A percentile compares a stretch with the other conserved stretches of the same genome.
Conservation (phyloP, 2,797 vertebrate genomes). For the Danio kyathit region DNA sequence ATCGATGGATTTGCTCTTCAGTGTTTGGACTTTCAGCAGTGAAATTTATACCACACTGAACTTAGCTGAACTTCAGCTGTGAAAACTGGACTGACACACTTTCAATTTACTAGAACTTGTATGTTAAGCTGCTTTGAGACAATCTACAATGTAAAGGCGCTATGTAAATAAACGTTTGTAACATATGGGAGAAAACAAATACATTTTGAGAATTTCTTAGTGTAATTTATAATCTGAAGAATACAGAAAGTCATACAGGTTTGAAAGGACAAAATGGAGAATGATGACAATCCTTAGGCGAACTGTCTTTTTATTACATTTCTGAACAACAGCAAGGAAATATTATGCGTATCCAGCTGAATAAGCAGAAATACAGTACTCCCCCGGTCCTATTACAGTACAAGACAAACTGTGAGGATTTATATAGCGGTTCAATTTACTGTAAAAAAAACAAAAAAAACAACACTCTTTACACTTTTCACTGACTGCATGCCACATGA, state of each 20-base stretch:
- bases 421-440: conserved; percentile 1
- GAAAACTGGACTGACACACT: too few species aligned
- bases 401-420: conserved; percentile 29
- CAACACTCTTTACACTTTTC: neutral
- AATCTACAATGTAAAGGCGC: too few species aligned
- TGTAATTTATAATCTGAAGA: neutral
- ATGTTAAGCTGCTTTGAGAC: too few species aligned
- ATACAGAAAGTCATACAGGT: neutral
- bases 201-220: neutral
- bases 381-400: neutral
- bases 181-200: neutral
- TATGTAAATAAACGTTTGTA: too few species aligned
- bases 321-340: neutral
- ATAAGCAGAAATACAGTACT: neutral
- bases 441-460: neutral
- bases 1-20: too few species aligned
- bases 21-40: too few species aligned
- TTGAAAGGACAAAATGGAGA: neutral
- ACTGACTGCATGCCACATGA: conserved; percentile 33
- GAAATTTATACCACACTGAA: too few species aligned
- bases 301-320: neutral
- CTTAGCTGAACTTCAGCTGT: too few species aligned
- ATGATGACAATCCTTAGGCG: neutral
- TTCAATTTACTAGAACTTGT: too few species aligned
- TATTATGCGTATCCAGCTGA: neutral